phyloP scores from a whole-genome alignment of 2,113 vertebrate genomes.

The Rhombomys opimus region DNA sequence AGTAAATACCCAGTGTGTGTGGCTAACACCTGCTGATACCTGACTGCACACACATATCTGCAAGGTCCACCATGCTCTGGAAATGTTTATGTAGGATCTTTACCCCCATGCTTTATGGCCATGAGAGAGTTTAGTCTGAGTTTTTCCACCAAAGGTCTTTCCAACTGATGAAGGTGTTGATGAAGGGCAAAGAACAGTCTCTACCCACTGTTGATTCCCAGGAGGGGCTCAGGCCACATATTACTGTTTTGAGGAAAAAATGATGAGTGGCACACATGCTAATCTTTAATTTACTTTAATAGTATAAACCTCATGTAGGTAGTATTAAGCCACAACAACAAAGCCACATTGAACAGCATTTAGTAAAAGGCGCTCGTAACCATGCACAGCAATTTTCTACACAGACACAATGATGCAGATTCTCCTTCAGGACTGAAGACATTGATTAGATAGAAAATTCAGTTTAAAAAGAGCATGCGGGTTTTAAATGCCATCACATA shows the following conservation, averaged over 20 bases:
- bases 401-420: constrained; percentile 94
- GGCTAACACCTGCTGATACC: background rate
- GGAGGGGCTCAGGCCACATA: background rate
- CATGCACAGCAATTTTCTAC: constrained; percentile 96
- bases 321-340: constrained; percentile 93
- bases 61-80: background rate
- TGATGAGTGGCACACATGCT: constrained; percentile 43
- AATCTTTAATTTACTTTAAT: constrained; percentile 88
- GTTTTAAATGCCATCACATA: constrained; percentile 84
- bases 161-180: background rate
- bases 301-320: constrained; percentile 88
- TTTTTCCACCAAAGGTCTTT: background rate
- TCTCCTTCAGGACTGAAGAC: constrained; percentile 89
- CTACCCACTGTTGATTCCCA: background rate
- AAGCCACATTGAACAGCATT: constrained; percentile 93
- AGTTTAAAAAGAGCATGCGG: constrained; percentile 93
- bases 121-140: background rate
- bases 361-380: constrained; percentile 95
- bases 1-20: background rate
- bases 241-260: constrained; percentile 29
- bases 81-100: background rate
- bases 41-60: background rate
- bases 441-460: constrained; percentile 91
- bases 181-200: background rate
- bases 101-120: background rate